Percentiles rank a stretch among this genome's conserved stretches.
Evolutionary conservation across 64 coral and sea anemone species (phyloP).

Genomic region (Platygyra sinensis): DNA sequence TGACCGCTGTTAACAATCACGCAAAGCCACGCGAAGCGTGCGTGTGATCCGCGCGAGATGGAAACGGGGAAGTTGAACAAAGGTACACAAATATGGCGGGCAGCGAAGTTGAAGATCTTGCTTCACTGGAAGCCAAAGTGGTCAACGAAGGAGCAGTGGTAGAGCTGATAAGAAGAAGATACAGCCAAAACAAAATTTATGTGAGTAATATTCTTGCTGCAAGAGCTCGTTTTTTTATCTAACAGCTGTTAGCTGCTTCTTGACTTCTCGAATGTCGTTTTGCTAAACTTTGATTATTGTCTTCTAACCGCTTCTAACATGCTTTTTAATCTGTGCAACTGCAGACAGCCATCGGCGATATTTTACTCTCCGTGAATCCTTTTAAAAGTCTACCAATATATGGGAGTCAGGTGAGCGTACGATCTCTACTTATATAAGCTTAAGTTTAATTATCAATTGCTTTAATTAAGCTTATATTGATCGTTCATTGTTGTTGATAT

Average conservation of each 20-base stretch:
- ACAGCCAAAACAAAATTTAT: background rate
- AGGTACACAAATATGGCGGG: background rate
- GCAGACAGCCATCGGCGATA: constrained; percentile 9
- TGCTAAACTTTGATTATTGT: background rate
- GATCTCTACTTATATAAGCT: too few relatives aligned
- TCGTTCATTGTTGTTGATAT: background rate
- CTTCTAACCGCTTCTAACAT: too few relatives aligned
- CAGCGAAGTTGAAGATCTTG: background rate
- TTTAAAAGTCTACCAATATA: constrained; percentile 28
- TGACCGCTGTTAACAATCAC: too few relatives aligned
- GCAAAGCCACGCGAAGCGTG: background rate
- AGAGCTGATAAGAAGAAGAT: constrained; percentile 22
- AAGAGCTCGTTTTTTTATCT: background rate
- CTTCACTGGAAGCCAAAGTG: background rate
- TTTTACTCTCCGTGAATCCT: constrained; percentile 29
- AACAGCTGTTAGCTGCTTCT: background rate
- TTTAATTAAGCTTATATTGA: constrained; percentile 33
- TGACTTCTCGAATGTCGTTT: background rate
- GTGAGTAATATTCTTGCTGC: background rate
- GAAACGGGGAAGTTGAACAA: background rate
- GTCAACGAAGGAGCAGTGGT: constrained; percentile 17
- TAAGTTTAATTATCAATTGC: background rate
- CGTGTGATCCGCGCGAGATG: background rate
- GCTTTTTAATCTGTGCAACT: background rate
- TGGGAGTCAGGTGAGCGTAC: background rate